Conservation (phyloP, 2,888 invertebrate genomes). For the Pteria penguin region DNA sequence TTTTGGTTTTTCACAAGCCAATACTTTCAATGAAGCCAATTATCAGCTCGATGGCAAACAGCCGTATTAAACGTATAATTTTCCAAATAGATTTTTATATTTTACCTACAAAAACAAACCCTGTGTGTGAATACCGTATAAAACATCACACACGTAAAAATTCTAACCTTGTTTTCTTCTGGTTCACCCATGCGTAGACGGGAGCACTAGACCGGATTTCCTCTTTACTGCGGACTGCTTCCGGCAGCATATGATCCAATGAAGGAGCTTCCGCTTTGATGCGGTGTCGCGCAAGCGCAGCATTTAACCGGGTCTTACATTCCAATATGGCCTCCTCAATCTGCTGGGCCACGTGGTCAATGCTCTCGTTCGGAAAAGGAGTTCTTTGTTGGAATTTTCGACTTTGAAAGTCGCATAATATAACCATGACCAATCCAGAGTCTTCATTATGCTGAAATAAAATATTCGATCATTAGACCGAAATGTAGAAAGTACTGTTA, state of each 20-base stretch:
- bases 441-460: slow-evolving; percentile 67
- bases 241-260: slow-evolving; percentile 75
- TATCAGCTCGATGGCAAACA: no score
- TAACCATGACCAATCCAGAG: slow-evolving; percentile 70
- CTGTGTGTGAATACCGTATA: no score
- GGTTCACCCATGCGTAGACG: slow-evolving; percentile 77
- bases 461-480: not conserved
- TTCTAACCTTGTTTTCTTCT: slow-evolving; percentile 71
- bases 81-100: no score
- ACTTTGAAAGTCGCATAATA: slow-evolving; percentile 76
- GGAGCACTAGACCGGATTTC: slow-evolving; percentile 68
- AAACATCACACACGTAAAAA: no score
- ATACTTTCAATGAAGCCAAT: no score
- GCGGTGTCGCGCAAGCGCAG: slow-evolving; percentile 75
- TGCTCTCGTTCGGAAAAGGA: slow-evolving; percentile 56
- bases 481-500: no score
- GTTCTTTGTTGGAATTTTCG: slow-evolving; percentile 75
- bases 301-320: slow-evolving; percentile 73
- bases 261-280: slow-evolving; percentile 72
- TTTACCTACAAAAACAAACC: no score
- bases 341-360: slow-evolving; percentile 57
- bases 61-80: no score
- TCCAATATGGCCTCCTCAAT: slow-evolving; percentile 74
- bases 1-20: no score
- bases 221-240: slow-evolving; percentile 70